Percentiles rank a stretch among this genome's conserved stretches.
Conservation (phyloP, 2,797 vertebrate genomes). For the Petrocephalus schoutedeni region DNA sequence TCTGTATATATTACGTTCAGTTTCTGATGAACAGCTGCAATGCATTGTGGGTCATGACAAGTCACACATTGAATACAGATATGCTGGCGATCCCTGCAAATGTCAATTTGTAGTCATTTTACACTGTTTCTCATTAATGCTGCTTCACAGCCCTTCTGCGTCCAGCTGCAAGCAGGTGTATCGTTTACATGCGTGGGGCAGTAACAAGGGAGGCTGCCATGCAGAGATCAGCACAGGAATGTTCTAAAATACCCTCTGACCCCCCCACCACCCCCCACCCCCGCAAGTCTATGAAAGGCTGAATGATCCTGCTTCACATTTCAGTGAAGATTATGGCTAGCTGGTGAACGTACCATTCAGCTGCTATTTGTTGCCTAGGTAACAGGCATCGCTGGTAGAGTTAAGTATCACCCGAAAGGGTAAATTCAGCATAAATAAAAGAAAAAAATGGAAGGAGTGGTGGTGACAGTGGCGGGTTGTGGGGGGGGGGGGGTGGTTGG, state of each 20-base stretch:
- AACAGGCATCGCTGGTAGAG: conserved; percentile 17
- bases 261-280: background rate
- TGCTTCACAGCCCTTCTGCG: background rate
- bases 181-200: background rate
- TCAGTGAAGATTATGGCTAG: conserved; percentile 19
- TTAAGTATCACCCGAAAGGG: background rate
- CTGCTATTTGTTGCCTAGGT: conserved; percentile 26
- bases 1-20: background rate
- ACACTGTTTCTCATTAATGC: background rate
- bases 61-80: background rate
- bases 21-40: background rate
- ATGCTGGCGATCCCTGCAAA: background rate
- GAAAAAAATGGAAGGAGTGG: background rate
- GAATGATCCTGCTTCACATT: conserved; percentile 16
- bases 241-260: background rate
- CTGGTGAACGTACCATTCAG: conserved; percentile 11
- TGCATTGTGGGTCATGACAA: background rate
- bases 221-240: background rate
- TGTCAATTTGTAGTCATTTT: background rate
- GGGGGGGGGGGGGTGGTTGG: background rate
- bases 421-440: conserved; percentile 13
- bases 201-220: background rate
- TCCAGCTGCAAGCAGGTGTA: background rate
- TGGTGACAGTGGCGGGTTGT: background rate
- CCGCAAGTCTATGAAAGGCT: background rate